A percentile compares a stretch with the other conserved stretches of the same genome.
Conservation (phyloP, 2,113 vertebrate species). For the Martes martes region DNA sequence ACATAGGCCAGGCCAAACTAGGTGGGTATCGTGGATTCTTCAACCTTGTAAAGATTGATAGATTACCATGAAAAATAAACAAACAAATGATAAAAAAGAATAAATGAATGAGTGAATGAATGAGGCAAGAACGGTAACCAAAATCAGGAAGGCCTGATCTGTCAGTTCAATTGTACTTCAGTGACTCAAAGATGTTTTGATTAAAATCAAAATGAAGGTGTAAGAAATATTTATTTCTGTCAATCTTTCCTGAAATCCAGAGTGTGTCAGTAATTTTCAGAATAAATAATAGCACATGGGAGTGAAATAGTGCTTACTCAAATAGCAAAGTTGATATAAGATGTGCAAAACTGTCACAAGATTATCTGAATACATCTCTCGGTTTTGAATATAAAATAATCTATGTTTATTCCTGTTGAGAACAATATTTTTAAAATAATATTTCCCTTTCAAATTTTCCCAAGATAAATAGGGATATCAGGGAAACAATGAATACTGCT, state of each 20-base stretch:
- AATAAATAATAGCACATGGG: neutral
- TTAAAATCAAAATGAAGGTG: conserved; percentile 7
- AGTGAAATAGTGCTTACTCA: neutral
- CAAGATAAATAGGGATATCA: conserved; percentile 31
- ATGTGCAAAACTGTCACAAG: conserved; percentile 19
- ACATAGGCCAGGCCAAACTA: neutral
- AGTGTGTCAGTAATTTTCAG: neutral
- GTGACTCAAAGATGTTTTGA: neutral
- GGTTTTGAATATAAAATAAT: conserved; percentile 36
- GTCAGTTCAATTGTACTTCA: neutral
- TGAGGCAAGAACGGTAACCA: neutral
- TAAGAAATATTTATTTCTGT: conserved; percentile 32
- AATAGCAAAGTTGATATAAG: conserved; percentile 37
- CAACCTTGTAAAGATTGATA: neutral
- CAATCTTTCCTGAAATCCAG: neutral
- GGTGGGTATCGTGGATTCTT: neutral
- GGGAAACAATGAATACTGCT: neutral
- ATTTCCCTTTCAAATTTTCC: conserved; percentile 5
- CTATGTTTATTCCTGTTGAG: neutral
- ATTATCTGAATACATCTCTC: neutral
- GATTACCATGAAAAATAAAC: neutral
- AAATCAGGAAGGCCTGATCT: neutral
- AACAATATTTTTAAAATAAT: conserved; percentile 41
- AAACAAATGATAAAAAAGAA: neutral
- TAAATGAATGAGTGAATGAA: neutral